These are phyloP conservation scores for Pentalonia nigronervosa DNA, from an alignment of 1,140 invertebrate species.

Conservation along the genomic window DNA sequence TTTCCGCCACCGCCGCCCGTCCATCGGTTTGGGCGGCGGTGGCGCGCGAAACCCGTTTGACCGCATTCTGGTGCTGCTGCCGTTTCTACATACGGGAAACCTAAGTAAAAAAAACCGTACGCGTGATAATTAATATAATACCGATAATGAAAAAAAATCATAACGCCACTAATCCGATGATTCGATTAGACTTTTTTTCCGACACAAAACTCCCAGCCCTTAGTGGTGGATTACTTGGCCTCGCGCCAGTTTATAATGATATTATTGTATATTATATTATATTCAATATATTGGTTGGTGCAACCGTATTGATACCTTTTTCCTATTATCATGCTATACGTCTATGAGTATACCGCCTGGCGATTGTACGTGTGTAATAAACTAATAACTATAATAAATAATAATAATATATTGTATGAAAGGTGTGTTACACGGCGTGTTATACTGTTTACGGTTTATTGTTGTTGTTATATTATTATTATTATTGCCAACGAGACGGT, in stretches of 20 bases:
- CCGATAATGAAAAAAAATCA: not conserved
- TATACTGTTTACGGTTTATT: conserved; percentile 17
- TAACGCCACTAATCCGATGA: not conserved
- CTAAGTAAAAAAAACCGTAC: not conserved
- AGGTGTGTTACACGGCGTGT: conserved; percentile 5
- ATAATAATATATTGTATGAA: conserved; percentile 6
- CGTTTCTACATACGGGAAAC: conserved; percentile 26
- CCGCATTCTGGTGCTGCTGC: conserved; percentile 47
- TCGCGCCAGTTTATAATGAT: not conserved
- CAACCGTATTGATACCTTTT: not conserved
- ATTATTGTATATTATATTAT: not conserved
- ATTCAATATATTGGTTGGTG: not conserved
- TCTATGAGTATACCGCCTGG: not conserved
- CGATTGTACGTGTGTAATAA: not conserved
- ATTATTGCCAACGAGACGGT: not conserved
- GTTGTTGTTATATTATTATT: not conserved
- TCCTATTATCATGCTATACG: not conserved
- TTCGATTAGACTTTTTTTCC: not conserved
- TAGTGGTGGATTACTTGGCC: not conserved
- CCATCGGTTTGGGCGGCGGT: not conserved
- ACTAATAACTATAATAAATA: not conserved
- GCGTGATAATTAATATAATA: too few species aligned
- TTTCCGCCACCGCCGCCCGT: not conserved
- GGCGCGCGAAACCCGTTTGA: conserved; percentile 52
- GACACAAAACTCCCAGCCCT: not conserved